A percentile compares a stretch with the other conserved stretches of the same genome.
Evolutionary conservation across 2,797 vertebrate genomes (phyloP).

Genomic region (Acipenser oxyrinchus): DNA sequence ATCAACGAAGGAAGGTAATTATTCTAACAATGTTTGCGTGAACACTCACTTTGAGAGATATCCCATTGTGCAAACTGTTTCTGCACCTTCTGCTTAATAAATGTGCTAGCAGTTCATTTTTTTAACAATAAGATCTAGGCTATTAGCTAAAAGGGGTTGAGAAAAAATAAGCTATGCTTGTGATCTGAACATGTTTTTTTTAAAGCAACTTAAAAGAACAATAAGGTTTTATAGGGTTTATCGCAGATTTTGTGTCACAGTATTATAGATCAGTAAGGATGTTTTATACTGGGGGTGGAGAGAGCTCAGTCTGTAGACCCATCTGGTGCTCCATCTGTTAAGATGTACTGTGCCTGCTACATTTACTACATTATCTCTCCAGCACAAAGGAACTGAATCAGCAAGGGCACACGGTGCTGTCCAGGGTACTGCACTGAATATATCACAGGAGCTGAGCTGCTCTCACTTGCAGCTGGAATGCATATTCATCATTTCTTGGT

Average conservation of each 20-base stretch:
- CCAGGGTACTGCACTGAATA: conserved; percentile 55
- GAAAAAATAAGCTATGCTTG: background rate
- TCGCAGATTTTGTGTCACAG: conserved; percentile 28
- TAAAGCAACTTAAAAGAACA: conserved; percentile 12
- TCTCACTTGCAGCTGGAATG: background rate
- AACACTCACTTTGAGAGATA: conserved; percentile 37
- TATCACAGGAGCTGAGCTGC: conserved; percentile 1
- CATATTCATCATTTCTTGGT: conserved; percentile 33
- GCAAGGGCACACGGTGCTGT: conserved; percentile 54
- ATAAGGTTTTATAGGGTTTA: conserved; percentile 27
- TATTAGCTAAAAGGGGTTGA: too few relatives aligned
- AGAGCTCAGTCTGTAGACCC: conserved; percentile 63
- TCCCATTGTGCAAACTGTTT: conserved; percentile 36
- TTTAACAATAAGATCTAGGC: too few relatives aligned
- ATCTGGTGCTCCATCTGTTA: conserved; percentile 91
- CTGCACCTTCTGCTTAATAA: conserved; percentile 44
- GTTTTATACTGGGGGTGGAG: conserved; percentile 50
- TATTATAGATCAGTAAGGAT: conserved; percentile 36
- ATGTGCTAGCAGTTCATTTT: background rate
- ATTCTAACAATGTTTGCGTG: conserved; percentile 45
- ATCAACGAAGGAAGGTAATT: conserved; percentile 98
- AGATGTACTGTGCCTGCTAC: conserved; percentile 10
- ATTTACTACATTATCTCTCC: conserved; percentile 25
- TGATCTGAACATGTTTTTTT: background rate
- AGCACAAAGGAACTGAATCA: conserved; percentile 44